phyloP scores from a whole-genome alignment of 2,888 invertebrate species.

The Elmis aenea region DNA sequence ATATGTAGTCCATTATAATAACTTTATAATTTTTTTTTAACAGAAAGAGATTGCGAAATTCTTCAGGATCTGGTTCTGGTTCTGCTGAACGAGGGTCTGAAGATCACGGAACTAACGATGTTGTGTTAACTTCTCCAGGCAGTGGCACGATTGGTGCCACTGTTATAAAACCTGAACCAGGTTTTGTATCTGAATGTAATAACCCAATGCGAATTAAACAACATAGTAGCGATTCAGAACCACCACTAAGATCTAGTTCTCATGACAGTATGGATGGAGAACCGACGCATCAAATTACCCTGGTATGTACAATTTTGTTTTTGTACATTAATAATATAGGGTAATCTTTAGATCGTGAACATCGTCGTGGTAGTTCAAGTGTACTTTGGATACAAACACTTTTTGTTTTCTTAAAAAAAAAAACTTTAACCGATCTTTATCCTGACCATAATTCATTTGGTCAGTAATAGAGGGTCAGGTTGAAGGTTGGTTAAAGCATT shows the following conservation, averaged over 20 bases:
- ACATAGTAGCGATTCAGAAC: slow-evolving; percentile 42
- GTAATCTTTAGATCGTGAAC: too few relatives aligned
- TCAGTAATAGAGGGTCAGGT: too few relatives aligned
- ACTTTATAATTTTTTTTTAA: slow-evolving; percentile 6
- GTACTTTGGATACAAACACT: too few relatives aligned
- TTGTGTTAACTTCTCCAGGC: slow-evolving; percentile 46
- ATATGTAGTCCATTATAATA: too few relatives aligned
- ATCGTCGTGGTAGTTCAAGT: too few relatives aligned
- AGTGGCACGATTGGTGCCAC: slow-evolving; percentile 43
- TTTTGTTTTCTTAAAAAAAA: too few relatives aligned
- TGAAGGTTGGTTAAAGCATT: too few relatives aligned
- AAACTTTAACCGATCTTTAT: too few relatives aligned
- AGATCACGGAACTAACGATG: slow-evolving; percentile 46
- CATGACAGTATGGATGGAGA: slow-evolving; percentile 49
- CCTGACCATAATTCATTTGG: too few relatives aligned
- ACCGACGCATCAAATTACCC: slow-evolving; percentile 39
- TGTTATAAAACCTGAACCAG: slow-evolving; percentile 44
- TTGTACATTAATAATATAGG: too few relatives aligned
- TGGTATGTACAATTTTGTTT: slow-evolving; percentile 36
- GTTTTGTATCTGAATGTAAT: slow-evolving; percentile 33
- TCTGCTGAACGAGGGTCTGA: slow-evolving; percentile 53
- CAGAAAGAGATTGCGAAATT: slow-evolving; percentile 61
- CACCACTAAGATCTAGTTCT: slow-evolving; percentile 51
- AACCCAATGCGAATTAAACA: slow-evolving; percentile 35
- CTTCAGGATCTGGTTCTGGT: slow-evolving; percentile 56